These are phyloP conservation scores for Galbula dea DNA, from an alignment of 2,113 vertebrate genomes.

Conservation along the genomic window DNA sequence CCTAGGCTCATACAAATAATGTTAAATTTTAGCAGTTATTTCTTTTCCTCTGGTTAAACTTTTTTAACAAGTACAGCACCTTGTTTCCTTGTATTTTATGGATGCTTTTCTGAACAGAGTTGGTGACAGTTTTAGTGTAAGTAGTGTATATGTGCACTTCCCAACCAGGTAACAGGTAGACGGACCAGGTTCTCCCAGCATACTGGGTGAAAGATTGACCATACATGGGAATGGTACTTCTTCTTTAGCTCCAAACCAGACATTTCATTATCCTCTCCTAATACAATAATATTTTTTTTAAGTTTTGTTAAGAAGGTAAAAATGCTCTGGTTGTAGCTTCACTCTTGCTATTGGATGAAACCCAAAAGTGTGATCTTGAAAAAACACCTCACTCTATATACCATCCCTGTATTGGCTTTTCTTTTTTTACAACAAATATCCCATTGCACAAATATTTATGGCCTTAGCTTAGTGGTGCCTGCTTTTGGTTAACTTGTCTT, in stretches of 20 bases:
- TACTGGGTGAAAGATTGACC: background rate
- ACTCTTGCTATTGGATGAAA: background rate
- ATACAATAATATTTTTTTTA: background rate
- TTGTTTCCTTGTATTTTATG: background rate
- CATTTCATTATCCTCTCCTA: background rate
- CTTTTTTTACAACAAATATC: too few relatives aligned
- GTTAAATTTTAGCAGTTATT: background rate
- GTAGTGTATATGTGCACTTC: background rate
- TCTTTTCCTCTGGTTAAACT: background rate
- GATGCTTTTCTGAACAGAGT: background rate
- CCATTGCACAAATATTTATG: background rate
- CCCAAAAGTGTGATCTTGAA: background rate
- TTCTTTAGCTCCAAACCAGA: background rate
- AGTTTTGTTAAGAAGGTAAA: background rate
- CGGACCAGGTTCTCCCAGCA: background rate
- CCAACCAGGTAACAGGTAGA: background rate
- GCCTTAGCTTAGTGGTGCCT: background rate
- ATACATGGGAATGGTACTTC: rapidly evolving
- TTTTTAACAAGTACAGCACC: background rate
- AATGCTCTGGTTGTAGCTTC: background rate
- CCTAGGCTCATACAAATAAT: background rate
- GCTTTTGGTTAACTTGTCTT: background rate
- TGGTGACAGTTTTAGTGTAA: background rate
- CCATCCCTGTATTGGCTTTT: background rate
- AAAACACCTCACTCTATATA: background rate